Percentiles rank a stretch among this genome's conserved stretches.
Evolutionary conservation across 2,113 vertebrate species (phyloP).

Genomic region (Tragelaphus scriptus): DNA sequence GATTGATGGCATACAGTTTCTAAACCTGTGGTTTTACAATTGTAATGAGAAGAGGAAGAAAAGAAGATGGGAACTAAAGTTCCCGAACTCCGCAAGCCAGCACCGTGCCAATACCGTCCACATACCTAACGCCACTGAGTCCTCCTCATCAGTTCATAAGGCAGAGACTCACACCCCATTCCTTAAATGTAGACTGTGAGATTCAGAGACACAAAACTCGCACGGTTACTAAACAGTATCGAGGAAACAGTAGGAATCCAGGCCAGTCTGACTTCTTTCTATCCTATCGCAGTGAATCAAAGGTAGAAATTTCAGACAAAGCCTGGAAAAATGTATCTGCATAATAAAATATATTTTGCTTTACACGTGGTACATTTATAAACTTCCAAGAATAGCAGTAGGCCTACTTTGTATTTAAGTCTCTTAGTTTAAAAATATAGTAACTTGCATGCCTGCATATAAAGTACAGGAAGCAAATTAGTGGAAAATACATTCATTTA

Average conservation of each 20-base stretch:
- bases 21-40: not conserved
- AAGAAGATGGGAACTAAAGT: not conserved
- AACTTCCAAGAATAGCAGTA: not conserved
- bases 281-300: not conserved
- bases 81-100: not conserved
- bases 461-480: not conserved
- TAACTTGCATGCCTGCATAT: not conserved
- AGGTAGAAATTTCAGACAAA: not conserved
- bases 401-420: not conserved
- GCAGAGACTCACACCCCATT: not conserved
- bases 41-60: not conserved
- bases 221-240: not conserved
- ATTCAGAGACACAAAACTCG: not conserved
- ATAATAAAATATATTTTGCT: not conserved
- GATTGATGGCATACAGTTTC: not conserved
- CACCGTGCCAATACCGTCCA: no score
- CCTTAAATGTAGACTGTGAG: not conserved
- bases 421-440: not conserved
- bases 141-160: not conserved
- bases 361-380: not conserved
- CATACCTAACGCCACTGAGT: not conserved
- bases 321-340: not conserved
- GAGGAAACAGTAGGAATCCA: not conserved
- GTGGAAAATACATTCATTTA: not conserved
- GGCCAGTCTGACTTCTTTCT: not conserved